These are phyloP conservation scores for Elephas maximus DNA, from an alignment of 2,113 vertebrate genomes.

Conservation along the genomic window DNA sequence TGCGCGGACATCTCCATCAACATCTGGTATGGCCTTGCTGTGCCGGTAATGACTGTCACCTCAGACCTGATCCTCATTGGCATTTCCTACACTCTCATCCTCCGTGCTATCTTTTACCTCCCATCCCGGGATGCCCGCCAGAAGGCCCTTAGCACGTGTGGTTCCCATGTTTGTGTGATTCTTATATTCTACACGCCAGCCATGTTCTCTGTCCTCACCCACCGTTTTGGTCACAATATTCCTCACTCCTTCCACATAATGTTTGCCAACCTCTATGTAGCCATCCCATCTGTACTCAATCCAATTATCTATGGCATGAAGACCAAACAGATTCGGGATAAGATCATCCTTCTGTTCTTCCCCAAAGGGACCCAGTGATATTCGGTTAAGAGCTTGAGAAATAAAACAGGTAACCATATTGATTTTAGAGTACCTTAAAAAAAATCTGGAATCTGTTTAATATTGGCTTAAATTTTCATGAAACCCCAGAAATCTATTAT, in stretches of 20 bases:
- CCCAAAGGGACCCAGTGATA: background rate
- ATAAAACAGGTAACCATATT: background rate
- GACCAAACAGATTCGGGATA: background rate
- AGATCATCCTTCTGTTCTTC: background rate
- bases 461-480: background rate
- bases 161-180: constrained; percentile 43
- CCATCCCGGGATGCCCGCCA: background rate
- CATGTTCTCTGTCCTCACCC: constrained; percentile 69
- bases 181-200: constrained; percentile 62
- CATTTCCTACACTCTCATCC: constrained; percentile 44
- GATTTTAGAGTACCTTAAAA: background rate
- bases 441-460: background rate
- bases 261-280: constrained; percentile 65
- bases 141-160: constrained; percentile 65
- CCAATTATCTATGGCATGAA: too few relatives aligned
- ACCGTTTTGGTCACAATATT: constrained; percentile 60
- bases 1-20: too few relatives aligned
- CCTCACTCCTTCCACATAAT: constrained; percentile 37
- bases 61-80: constrained; percentile 62
- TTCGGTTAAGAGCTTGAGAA: background rate
- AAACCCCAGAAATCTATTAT: background rate
- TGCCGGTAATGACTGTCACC: background rate
- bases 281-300: constrained; percentile 29
- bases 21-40: too few relatives aligned
- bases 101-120: constrained; percentile 18